phyloP scores from a whole-genome alignment of 2,113 vertebrate genomes.

The Psettodes erumei region DNA sequence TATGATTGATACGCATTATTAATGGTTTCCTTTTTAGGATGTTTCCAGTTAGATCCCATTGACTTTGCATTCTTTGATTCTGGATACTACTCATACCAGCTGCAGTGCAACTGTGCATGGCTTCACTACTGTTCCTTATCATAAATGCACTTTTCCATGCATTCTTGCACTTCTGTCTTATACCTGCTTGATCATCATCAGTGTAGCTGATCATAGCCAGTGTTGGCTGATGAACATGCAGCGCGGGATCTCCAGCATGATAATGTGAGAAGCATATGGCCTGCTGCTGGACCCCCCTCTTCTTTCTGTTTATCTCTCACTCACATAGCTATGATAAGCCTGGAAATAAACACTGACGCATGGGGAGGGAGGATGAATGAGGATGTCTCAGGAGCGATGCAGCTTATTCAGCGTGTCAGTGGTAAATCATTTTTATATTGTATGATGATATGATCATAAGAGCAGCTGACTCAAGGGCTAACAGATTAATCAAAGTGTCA shows the following conservation, averaged over 20 bases:
- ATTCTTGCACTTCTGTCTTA: constrained; percentile 10
- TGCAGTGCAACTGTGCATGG: neutral
- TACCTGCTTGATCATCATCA: constrained; percentile 12
- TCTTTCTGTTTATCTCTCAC: constrained; percentile 31
- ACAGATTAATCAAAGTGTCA: constrained; percentile 13
- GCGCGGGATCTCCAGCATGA: constrained; percentile 26
- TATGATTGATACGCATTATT: neutral
- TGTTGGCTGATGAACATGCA: constrained; percentile 54
- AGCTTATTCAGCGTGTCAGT: constrained; percentile 36
- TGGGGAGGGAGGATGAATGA: constrained; percentile 30
- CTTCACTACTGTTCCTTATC: neutral
- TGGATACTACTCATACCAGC: constrained; percentile 11
- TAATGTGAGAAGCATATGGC: constrained; percentile 44
- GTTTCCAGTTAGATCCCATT: neutral
- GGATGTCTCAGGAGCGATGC: constrained; percentile 14
- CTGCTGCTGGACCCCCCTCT: neutral
- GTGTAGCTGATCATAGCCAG: constrained; percentile 23
- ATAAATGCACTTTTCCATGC: constrained; percentile 5
- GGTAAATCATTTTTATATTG: neutral
- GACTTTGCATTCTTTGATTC: neutral
- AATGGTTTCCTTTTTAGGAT: neutral
- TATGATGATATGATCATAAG: neutral
- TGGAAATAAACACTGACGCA: constrained; percentile 23
- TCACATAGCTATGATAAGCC: constrained; percentile 34
- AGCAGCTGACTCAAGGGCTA: neutral